A percentile compares a stretch with the other conserved stretches of the same genome.
Conservation (phyloP, 1,140 invertebrate species). For the Drosophila kikkawai region DNA sequence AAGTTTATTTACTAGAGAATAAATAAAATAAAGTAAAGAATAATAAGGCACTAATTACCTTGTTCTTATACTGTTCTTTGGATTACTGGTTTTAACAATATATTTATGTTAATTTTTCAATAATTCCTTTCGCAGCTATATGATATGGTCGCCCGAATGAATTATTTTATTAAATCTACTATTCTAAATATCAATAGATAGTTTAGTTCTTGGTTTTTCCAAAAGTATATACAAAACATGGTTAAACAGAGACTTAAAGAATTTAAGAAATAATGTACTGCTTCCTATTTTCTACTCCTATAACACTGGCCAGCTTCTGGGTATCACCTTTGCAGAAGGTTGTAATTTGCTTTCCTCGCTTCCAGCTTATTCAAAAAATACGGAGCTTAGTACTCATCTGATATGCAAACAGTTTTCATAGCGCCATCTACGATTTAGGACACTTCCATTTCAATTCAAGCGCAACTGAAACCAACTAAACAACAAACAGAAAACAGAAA, state of each 20-base stretch:
- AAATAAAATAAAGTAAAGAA: no score
- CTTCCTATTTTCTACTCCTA: not conserved
- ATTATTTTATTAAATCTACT: not conserved
- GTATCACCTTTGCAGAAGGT: not conserved
- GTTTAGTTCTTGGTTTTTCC: not conserved
- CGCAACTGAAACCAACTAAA: slow-evolving; percentile 47
- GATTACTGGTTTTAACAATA: not conserved
- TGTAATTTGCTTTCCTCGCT: not conserved
- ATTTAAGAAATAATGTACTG: not conserved
- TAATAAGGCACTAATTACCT: no score
- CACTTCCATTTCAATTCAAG: slow-evolving; percentile 51
- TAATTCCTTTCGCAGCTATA: not conserved
- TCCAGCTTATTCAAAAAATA: slow-evolving; percentile 1
- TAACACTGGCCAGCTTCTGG: not conserved
- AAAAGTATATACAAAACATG: not conserved
- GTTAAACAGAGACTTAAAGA: no score
- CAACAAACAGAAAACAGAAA: slow-evolving; percentile 30
- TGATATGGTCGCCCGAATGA: no score
- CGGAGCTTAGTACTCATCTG: slow-evolving; percentile 24
- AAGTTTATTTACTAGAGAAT: no score
- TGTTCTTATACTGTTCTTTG: no score
- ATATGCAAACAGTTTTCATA: slow-evolving; percentile 39
- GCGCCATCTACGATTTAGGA: slow-evolving; percentile 22
- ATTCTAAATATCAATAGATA: no score
- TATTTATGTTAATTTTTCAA: not conserved